These are phyloP conservation scores for Diplogasteroides magnus DNA, from an alignment of 1,140 invertebrate genomes.

Conservation along the genomic window DNA sequence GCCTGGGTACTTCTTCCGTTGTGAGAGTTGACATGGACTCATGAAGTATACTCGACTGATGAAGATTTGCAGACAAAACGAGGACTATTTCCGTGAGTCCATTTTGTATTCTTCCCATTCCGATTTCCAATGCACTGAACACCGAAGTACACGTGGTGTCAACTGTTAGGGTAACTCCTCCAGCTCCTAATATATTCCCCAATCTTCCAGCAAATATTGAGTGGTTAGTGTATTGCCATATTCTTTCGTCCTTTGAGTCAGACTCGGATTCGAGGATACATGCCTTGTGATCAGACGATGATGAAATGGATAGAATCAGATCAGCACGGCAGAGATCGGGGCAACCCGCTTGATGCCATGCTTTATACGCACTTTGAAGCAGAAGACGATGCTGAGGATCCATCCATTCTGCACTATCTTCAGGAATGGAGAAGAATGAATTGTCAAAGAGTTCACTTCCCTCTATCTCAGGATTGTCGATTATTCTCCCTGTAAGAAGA, in stretches of 20 bases:
- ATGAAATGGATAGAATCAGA: not conserved
- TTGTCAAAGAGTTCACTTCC: too few relatives aligned
- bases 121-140: not conserved
- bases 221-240: not conserved
- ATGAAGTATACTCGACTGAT: not conserved
- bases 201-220: not conserved
- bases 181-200: not conserved
- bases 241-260: not conserved
- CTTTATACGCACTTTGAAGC: not conserved
- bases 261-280: not conserved
- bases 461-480: too few relatives aligned
- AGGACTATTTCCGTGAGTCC: not conserved
- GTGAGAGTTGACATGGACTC: not conserved
- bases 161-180: not conserved
- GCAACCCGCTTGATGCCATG: not conserved
- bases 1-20: not conserved
- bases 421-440: too few relatives aligned
- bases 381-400: not conserved
- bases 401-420: not conserved
- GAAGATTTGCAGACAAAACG: not conserved
- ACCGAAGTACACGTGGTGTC: not conserved
- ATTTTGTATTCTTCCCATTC: not conserved
- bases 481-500: too few relatives aligned
- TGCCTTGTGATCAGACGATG: not conserved
- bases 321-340: not conserved